Base-by-base conservation (phyloP, 2,113 vertebrate genomes). In the Notiomystis cincta region DNA sequence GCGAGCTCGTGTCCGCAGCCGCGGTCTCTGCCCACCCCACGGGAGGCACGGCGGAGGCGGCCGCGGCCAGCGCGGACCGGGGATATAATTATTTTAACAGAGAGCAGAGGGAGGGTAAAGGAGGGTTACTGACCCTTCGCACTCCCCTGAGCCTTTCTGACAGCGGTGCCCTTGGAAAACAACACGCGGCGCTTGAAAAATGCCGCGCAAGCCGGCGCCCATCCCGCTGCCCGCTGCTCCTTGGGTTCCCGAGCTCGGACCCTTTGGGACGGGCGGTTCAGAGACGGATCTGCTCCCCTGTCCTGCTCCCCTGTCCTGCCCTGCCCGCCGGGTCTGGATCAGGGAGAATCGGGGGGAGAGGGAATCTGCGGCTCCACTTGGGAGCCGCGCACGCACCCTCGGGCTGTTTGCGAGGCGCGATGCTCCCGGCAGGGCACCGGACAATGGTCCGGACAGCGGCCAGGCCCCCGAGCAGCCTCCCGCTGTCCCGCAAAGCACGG, bases 311-410 rank as follows among this genome's bases (percentile, higher is more conserved):
- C 61, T 9, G 60, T 6, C 50, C 56, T 37, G 53, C 13, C 6
- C 48, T 13, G 22, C 44, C 56, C 65, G 38, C 33, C 31, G 70
- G 27, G 16, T 12, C 45, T 1, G 62, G 8, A 12, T 2, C 50
- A 1, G 54, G 15, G 23, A 80, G 33, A 56, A 33, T 2, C 10
- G 37, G 14, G 13, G 2, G 9, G 7, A 15, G 30, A 35, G 3
- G 10, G 11, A 6, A 66, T 9, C 3, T 25, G 24, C 37, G 19
- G 88, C 50, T 75, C 37, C 57, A 0, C 70, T 24, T 1, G 0
- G 56, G 64, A 54, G 42, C 58, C 50, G 5, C 48, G 22, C 53
- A 60, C 30, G 48, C 30, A 44, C 31, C n/a, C 70, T 23, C 15
- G 47, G 57, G 35, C 62, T 33, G 17, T 31, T 4, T 4, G 38